Conservation (phyloP, 2,888 invertebrate species). For the Luffia ferchaultella region DNA sequence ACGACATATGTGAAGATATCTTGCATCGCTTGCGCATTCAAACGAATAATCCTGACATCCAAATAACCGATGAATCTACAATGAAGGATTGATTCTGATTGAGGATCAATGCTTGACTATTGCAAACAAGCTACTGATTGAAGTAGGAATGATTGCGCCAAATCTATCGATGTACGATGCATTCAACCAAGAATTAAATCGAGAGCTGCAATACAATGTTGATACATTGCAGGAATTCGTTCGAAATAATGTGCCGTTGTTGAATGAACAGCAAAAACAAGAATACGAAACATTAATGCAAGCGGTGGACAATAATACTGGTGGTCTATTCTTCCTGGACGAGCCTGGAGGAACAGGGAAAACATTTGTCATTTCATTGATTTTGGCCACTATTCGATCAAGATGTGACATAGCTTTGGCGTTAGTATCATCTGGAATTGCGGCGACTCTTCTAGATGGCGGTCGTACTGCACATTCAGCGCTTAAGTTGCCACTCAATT, state of each 20-base stretch:
- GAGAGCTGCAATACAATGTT: conserved; percentile 10
- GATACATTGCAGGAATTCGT: conserved; percentile 15
- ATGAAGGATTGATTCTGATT: conserved; percentile 16
- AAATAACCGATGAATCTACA: conserved; percentile 17
- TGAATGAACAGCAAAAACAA: not conserved
- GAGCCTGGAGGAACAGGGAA: conserved; percentile 22
- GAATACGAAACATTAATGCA: conserved; percentile 2
- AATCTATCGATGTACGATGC: conserved; percentile 13
- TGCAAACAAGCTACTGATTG: conserved; percentile 20
- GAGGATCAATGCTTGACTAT: conserved; percentile 21
- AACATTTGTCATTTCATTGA: conserved; percentile 14
- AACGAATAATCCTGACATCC: conserved; percentile 14
- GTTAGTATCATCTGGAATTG: conserved; percentile 25
- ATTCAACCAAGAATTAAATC: conserved; percentile 13
- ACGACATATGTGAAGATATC: conserved; percentile 19
- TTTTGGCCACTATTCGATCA: conserved; percentile 15
- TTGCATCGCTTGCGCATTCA: conserved; percentile 15
- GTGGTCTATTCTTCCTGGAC: conserved; percentile 21
- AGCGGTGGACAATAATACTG: conserved; percentile 3
- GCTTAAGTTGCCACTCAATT: conserved; percentile 16
- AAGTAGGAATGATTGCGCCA: conserved; percentile 18
- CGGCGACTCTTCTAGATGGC: conserved; percentile 17
- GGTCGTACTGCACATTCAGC: conserved; percentile 21
- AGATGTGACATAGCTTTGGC: conserved; percentile 18
- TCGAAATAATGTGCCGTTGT: conserved; percentile 5